Evolutionary conservation across 2,113 vertebrate species (phyloP).

Genomic region (Progne subis): DNA sequence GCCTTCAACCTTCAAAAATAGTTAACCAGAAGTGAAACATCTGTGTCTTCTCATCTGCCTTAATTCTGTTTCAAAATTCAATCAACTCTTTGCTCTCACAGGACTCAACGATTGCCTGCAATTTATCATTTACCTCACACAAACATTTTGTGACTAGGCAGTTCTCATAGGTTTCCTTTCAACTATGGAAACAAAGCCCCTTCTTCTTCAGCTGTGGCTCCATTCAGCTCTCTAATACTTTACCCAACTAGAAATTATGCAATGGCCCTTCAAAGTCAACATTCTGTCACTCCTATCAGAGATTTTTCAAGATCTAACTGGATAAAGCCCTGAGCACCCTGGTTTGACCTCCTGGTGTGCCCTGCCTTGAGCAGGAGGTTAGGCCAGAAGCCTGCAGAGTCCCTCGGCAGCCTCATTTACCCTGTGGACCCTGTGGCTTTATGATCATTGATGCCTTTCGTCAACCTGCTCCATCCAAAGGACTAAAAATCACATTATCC

Average conservation of each 20-base stretch:
- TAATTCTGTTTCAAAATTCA: not conserved
- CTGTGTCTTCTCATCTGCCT: not conserved
- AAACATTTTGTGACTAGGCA: not conserved
- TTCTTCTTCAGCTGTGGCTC: not conserved
- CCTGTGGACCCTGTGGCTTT: not conserved
- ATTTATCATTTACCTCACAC: not conserved
- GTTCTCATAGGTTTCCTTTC: not conserved
- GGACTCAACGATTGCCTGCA: fast-evolving
- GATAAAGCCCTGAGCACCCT: not conserved
- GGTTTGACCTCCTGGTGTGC: not conserved
- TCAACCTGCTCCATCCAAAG: not conserved
- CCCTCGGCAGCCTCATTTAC: not conserved
- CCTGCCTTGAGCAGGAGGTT: not conserved
- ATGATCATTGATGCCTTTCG: not conserved
- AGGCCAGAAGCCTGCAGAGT: not conserved
- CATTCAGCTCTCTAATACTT: not conserved
- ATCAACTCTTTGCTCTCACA: not conserved
- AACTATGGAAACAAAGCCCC: not conserved
- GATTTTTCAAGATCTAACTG: not conserved
- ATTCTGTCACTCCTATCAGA: not conserved
- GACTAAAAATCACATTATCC: not conserved
- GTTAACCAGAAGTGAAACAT: not conserved
- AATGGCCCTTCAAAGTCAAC: not conserved
- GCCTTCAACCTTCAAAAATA: not conserved
- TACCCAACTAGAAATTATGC: not conserved